A percentile compares a stretch with the other conserved stretches of the same genome.
phyloP scores from a whole-genome alignment of 2,113 vertebrate genomes.

The Genyomyrus donnyi region DNA sequence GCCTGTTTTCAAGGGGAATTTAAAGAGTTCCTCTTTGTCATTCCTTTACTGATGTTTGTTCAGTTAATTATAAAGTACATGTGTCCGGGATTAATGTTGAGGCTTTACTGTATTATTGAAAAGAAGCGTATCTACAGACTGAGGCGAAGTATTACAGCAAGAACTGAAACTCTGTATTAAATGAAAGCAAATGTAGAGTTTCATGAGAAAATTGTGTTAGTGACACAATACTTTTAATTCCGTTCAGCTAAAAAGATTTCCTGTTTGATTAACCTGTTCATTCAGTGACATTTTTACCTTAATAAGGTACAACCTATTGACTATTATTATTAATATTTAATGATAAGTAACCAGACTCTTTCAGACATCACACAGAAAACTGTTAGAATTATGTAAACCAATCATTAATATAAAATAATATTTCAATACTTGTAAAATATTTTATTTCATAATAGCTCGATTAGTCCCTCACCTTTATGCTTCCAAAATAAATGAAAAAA shows the following conservation, averaged over 20 bases:
- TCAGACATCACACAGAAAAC: background rate
- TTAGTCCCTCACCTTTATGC: background rate
- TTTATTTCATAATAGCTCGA: background rate
- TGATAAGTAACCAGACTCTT: background rate
- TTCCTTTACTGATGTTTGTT: background rate
- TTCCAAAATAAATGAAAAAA: background rate
- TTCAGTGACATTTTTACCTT: background rate
- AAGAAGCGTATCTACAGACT: background rate
- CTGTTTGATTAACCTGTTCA: background rate
- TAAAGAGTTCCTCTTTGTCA: background rate
- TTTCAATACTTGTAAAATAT: background rate
- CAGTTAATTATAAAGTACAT: background rate
- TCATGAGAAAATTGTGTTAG: background rate
- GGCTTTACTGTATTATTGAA: background rate
- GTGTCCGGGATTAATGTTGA: background rate
- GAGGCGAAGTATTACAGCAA: background rate
- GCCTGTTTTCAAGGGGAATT: background rate
- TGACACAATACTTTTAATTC: background rate
- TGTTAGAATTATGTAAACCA: background rate
- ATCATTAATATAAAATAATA: background rate
- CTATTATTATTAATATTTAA: background rate
- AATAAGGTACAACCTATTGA: background rate
- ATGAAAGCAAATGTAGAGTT: background rate
- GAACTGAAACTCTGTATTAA: background rate
- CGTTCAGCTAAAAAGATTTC: background rate